Base-by-base conservation (phyloP, 2,113 vertebrate genomes). In the Lutjanus erythropterus region DNA sequence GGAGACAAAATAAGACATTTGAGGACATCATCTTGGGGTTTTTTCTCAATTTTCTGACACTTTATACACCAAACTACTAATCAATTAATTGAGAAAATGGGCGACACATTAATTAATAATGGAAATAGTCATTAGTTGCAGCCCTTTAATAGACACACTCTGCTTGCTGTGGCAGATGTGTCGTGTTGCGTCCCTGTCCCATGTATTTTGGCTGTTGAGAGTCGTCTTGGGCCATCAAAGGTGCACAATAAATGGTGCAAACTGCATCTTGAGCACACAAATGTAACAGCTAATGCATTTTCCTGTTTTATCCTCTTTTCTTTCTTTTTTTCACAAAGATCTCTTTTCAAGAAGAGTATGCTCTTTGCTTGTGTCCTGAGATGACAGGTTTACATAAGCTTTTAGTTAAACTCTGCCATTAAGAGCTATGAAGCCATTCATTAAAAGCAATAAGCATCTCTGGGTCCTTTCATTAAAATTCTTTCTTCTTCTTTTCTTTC, bases 381-480 rank as follows among this genome's bases (percentile, higher is more conserved):
- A 75, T 67, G 66, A 70, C 60, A 81, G 31, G 60, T 79, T 81
- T 79, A 42, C 29, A 53, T 56, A 60, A 78, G 64, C 71, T 76
- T 65, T 70, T 50, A 80, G 25, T 29, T 66, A 4, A 75, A 62
- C 41, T 33, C 12, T 64, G 42, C 29, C 50, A 80, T 66, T 79
- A 69, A 58, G 44, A 49, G 64, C 21, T n/a, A 31, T 46, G 6
- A 61, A 64, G 53, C 52, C 25, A 29, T 72, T 85, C 46, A 70
- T 81, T 69, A 53, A 62, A 73, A 75, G 39, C 70, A 70, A 67
- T 60, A 46, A 42, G 21, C 67, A 66, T 73, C 73, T 44, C 23
- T 2, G 8, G 55, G 35, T 27, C 37, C 75, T 81, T 70, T 86
- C 70, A 71, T 84, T 67, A 66, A 75, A 76, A 71, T 50, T 58